Conservation (phyloP, 2,113 vertebrate species). For the Tapirus terrestris region DNA sequence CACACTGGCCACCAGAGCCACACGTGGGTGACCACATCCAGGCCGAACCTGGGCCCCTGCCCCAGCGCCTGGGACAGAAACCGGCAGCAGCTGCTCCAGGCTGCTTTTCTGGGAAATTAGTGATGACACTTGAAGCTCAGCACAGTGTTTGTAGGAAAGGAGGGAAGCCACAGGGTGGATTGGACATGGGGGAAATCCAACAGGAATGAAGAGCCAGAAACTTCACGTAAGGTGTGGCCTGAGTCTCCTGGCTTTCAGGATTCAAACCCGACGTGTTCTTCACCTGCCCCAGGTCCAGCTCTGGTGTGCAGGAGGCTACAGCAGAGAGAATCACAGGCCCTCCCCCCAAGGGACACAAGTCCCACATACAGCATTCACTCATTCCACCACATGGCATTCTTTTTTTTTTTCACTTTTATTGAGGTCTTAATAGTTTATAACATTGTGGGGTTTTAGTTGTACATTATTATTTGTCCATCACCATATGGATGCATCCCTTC, state of each 20-base stretch:
- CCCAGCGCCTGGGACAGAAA: not conserved
- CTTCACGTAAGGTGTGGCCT: not conserved
- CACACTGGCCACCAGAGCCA: not conserved
- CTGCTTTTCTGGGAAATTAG: not conserved
- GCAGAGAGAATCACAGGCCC: not conserved
- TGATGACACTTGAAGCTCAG: not conserved
- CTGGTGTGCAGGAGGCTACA: not conserved
- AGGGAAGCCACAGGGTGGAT: not conserved
- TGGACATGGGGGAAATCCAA: not conserved
- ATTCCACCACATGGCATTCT: no score
- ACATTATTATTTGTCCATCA: no score
- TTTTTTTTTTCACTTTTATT: no score
- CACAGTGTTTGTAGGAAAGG: not conserved
- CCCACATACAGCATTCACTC: not conserved
- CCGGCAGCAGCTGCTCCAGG: not conserved
- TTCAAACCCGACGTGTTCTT: not conserved
- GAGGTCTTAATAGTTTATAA: no score
- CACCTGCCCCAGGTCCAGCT: no score
- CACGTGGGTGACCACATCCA: fast-evolving
- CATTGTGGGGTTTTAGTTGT: no score
- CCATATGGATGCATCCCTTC: no score
- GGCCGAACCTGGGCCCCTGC: no score
- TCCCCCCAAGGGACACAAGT: no score
- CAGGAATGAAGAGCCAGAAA: not conserved
- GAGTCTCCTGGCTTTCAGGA: no score